Conservation (phyloP, 2,888 invertebrate species). For the Punctoribates punctum region DNA sequence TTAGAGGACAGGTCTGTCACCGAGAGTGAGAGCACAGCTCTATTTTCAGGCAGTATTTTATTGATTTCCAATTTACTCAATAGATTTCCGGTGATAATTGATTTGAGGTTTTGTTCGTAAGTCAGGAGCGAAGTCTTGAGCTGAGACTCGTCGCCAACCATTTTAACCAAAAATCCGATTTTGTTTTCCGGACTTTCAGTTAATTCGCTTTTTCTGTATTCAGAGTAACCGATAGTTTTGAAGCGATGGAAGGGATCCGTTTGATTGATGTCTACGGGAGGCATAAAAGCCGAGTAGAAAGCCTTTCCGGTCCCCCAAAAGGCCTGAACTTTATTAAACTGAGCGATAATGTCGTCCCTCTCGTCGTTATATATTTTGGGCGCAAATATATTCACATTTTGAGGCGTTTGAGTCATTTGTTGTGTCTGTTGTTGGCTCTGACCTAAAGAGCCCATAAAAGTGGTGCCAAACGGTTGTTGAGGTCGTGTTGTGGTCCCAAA, state of each 20-base stretch:
- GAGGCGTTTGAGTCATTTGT: not conserved
- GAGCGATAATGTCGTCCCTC: slow-evolving; percentile 80
- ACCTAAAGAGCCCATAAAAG: slow-evolving; percentile 24
- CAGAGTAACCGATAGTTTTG: slow-evolving; percentile 44
- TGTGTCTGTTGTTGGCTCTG: not conserved
- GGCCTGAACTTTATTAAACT: slow-evolving; percentile 91
- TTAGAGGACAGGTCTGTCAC: slow-evolving; percentile 42
- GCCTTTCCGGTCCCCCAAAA: slow-evolving; percentile 76
- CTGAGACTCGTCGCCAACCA: slow-evolving; percentile 60
- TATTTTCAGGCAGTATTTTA: slow-evolving; percentile 44
- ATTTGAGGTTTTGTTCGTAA: slow-evolving; percentile 44
- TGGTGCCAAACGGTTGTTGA: not conserved
- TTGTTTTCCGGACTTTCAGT: slow-evolving; percentile 31
- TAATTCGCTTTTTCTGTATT: slow-evolving; percentile 37
- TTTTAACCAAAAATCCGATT: slow-evolving; percentile 42
- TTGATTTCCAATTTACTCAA: slow-evolving; percentile 41
- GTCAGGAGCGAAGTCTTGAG: slow-evolving; percentile 57
- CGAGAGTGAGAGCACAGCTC: slow-evolving; percentile 40
- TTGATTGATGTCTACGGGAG: slow-evolving; percentile 75
- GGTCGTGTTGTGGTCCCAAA: slow-evolving; percentile 6
- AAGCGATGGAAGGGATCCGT: slow-evolving; percentile 76
- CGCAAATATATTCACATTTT: slow-evolving; percentile 29
- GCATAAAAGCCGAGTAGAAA: slow-evolving; percentile 68
- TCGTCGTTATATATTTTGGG: slow-evolving; percentile 82
- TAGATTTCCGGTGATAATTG: slow-evolving; percentile 37